Base-by-base conservation (phyloP, 2,888 invertebrate genomes). In the Plebejus argus region DNA sequence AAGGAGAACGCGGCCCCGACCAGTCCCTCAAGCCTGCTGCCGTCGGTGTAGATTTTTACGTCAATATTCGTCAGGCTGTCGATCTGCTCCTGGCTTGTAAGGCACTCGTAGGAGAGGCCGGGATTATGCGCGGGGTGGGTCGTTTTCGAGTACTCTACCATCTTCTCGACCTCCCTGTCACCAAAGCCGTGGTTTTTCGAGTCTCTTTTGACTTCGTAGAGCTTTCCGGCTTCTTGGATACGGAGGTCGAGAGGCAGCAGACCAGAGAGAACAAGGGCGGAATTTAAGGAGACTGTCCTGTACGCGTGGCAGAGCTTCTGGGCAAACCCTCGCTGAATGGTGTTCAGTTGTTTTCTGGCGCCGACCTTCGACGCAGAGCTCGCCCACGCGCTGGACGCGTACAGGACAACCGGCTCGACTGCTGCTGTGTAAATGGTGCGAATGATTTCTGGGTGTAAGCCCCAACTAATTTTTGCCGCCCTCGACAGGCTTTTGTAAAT, bases 211-310 rank as follows among this genome's bases (percentile, higher is more conserved):
- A 56, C 45, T n/a, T 74, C 23, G 20, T 78, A 81, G 0, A 81
- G 75, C 0, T 3, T 33, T 0, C 79, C 80, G 0, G 78, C 76
- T 74, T 84, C 82, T 12, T 39, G 66, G 0, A 83, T 75, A 45
- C 82, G 76, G 0, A 83, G 76, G 78, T 83, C 82, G 0, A 83
- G 76, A 0, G 82, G 81, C 3, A 83, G 78, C 0, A 82, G 12
- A 4, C 82, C 81, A 2, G 82, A 61, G 49, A 83, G 70, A 0
- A 78, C 53, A 0, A 81, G 70, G 10, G 82, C 79, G 8, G 82
- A 77, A 18, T 61, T 78, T 3, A 82, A 77, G 0, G 82, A 82
- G 8, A 80, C 79, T 1, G 81, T 82, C 1, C 80, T 70, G 70
- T 82, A 78, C 3, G 79, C 79, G 4, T 3, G 8, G 8, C 39